Evolutionary conservation across 2,113 vertebrate species (phyloP).

Genomic region (Prunella himalayana): DNA sequence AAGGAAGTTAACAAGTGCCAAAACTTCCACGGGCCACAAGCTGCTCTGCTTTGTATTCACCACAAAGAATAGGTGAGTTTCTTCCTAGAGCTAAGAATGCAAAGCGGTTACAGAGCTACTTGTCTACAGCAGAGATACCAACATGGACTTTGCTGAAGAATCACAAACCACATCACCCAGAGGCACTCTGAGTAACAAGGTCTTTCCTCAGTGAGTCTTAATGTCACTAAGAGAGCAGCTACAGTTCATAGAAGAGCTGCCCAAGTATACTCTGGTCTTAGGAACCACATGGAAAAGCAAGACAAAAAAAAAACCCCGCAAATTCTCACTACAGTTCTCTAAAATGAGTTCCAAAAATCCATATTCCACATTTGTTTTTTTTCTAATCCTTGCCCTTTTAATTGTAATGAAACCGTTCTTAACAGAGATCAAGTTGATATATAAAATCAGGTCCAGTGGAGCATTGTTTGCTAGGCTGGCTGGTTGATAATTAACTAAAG

Average conservation of each 20-base stretch:
- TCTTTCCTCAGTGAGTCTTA: background rate
- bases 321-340: background rate
- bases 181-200: background rate
- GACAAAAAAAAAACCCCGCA: background rate
- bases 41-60: background rate
- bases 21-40: background rate
- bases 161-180: background rate
- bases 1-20: background rate
- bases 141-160: background rate
- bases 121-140: background rate
- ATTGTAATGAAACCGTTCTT: background rate
- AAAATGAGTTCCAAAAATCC: background rate
- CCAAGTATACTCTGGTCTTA: background rate
- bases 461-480: background rate
- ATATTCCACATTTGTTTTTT: background rate
- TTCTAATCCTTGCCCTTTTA: background rate
- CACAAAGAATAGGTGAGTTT: background rate
- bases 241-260: accelerated
- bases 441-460: background rate
- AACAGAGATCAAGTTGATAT: background rate
- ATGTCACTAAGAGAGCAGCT: background rate
- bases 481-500: background rate
- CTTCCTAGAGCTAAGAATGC: background rate
- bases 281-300: background rate
- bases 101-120: background rate